These are phyloP conservation scores for Semotilus atromaculatus DNA, from an alignment of 2,797 vertebrate genomes.

Conservation along the genomic window DNA sequence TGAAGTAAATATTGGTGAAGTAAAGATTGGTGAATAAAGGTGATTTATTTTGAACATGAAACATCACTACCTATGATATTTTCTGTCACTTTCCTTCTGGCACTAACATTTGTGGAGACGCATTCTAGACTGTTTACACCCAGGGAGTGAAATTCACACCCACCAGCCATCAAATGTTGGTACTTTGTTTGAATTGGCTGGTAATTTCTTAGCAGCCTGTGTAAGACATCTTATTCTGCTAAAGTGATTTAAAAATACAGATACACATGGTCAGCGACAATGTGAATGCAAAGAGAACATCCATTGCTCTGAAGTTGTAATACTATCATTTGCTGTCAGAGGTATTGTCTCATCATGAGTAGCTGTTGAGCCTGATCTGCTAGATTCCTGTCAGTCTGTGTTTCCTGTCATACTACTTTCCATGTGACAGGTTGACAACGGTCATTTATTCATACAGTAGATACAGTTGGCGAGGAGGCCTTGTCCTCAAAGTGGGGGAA, in stretches of 20 bases:
- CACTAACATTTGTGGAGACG: not conserved
- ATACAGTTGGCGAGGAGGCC: not conserved
- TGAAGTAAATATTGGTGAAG: not conserved
- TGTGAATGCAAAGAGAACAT: not conserved
- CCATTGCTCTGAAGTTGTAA: not conserved
- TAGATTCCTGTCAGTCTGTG: slow-evolving; percentile 9
- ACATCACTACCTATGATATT: not conserved
- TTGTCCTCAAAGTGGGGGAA: not conserved
- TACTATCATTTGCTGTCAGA: not conserved
- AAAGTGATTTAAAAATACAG: not conserved
- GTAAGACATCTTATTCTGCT: not conserved
- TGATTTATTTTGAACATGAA: not conserved
- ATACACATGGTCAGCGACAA: not conserved
- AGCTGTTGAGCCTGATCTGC: slow-evolving; percentile 19
- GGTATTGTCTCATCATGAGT: not conserved
- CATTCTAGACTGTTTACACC: not conserved
- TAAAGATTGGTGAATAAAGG: too few relatives aligned
- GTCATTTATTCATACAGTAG: not conserved
- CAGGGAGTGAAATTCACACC: not conserved
- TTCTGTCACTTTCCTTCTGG: not conserved
- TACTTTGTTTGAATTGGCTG: not conserved
- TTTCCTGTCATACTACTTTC: not conserved
- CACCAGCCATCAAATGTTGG: not conserved
- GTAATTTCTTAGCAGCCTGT: not conserved
- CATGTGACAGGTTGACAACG: not conserved